Evolutionary conservation across 2,888 invertebrate genomes (phyloP).

Genomic region (Eremobia ochroleuca): DNA sequence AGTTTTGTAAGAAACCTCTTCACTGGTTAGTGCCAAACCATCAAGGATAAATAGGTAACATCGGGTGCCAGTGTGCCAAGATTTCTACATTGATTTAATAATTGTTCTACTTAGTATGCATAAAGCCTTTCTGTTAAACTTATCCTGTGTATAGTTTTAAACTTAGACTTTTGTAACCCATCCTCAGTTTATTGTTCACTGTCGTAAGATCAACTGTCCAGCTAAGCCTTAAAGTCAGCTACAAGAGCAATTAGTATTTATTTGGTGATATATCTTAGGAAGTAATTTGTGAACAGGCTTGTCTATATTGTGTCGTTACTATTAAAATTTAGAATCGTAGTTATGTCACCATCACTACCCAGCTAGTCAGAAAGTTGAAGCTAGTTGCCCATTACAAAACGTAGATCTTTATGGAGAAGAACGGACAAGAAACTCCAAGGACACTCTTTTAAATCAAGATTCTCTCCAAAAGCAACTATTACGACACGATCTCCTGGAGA

Average conservation of each 20-base stretch:
- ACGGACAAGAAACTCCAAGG: too few relatives aligned
- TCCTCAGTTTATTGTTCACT: not conserved
- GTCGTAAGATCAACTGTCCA: not conserved
- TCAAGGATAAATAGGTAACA: slow-evolving; percentile 55
- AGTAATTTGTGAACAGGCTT: not conserved
- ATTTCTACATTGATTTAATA: slow-evolving; percentile 61
- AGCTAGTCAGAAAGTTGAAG: too few relatives aligned
- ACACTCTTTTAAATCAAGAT: too few relatives aligned
- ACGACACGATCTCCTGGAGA: not conserved
- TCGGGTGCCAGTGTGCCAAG: slow-evolving; percentile 51
- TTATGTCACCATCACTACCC: too few relatives aligned
- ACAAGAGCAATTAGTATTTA: not conserved
- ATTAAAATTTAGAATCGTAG: too few relatives aligned
- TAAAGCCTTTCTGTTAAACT: slow-evolving; percentile 22
- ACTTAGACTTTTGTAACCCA: slow-evolving; percentile 7
- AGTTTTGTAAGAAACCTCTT: slow-evolving; percentile 20
- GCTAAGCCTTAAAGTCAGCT: not conserved
- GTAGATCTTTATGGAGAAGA: too few relatives aligned
- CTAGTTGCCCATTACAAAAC: too few relatives aligned
- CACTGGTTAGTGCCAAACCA: slow-evolving; percentile 49
- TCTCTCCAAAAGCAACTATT: not conserved
- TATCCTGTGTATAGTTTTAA: not conserved
- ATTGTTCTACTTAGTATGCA: slow-evolving; percentile 42
- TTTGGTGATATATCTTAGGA: not conserved
- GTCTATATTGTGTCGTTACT: too few relatives aligned